These are phyloP conservation scores for Sminthurides bifidus DNA, from an alignment of 1,140 invertebrate species.

Conservation along the genomic window DNA sequence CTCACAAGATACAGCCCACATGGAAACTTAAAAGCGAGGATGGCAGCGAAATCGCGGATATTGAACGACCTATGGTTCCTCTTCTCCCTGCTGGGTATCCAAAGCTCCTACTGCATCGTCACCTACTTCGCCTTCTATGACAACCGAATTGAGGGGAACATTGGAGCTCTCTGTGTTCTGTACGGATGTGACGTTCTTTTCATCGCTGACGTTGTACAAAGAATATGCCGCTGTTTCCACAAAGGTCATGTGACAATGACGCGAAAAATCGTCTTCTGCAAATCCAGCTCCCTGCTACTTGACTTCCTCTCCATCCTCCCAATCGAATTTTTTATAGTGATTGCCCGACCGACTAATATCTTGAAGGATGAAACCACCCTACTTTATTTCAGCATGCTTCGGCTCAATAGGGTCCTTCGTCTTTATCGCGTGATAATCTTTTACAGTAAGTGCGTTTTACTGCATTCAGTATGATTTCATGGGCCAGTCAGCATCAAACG, in stretches of 20 bases:
- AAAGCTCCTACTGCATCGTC: neutral
- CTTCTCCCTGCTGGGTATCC: neutral
- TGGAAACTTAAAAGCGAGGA: too few species aligned
- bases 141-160: slow-evolving; percentile 4
- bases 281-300: neutral
- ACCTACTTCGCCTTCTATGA: slow-evolving; percentile 8
- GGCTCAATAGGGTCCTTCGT: slow-evolving; percentile 4
- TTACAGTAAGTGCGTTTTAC: slow-evolving; percentile 9
- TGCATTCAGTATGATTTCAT: neutral
- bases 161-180: neutral
- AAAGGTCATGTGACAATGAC: neutral
- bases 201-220: neutral
- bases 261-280: neutral
- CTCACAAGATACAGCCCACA: too few species aligned
- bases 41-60: too few species aligned
- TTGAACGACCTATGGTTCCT: too few species aligned
- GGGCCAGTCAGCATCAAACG: neutral
- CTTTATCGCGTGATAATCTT: slow-evolving; percentile 5
- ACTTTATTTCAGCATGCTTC: neutral
- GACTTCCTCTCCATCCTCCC: slow-evolving; percentile 9
- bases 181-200: slow-evolving; percentile 9
- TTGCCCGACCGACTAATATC: neutral
- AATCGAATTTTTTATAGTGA: slow-evolving; percentile 1
- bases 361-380: neutral
- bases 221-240: neutral